phyloP scores from a whole-genome alignment of 2,888 invertebrate genomes.

The Salpingus planirostris region DNA sequence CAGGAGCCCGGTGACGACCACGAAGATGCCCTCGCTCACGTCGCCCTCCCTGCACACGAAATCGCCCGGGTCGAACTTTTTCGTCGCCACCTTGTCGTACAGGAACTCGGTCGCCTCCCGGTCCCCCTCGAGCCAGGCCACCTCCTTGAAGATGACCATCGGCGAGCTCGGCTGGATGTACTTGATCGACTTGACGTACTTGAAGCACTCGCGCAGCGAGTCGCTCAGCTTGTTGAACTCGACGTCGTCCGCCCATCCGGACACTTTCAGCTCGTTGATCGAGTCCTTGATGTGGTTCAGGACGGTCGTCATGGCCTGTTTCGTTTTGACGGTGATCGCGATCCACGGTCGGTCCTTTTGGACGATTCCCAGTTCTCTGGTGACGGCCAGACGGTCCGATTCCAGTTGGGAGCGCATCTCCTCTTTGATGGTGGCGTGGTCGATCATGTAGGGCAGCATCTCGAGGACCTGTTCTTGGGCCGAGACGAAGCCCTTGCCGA shows the following conservation, averaged over 20 bases:
- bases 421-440: conserved; percentile 6
- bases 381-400: conserved; percentile 33
- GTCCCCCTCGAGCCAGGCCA: conserved; percentile 19
- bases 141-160: conserved; percentile 34
- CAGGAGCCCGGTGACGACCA: conserved; percentile 39
- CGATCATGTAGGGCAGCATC: conserved; percentile 3
- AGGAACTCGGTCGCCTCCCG: conserved; percentile 15
- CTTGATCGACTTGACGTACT: conserved; percentile 5
- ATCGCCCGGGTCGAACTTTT: conserved; percentile 17
- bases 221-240: conserved; percentile 3
- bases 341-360: conserved; percentile 46
- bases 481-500: conserved; percentile 2
- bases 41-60: conserved; percentile 27
- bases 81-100: conserved; percentile 14
- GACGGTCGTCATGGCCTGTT: conserved; percentile 52
- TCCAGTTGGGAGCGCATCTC: conserved; percentile 1
- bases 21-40: conserved; percentile 36
- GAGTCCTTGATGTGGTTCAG: conserved; percentile 50
- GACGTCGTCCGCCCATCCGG: conserved; percentile 29
- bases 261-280: conserved; percentile 45
- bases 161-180: conserved; percentile 45
- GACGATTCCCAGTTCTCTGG: conserved; percentile 46
- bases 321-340: conserved; percentile 43
- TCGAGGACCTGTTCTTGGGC: conserved; percentile 7
- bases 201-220: conserved; percentile 1